Percentiles rank a stretch among this genome's conserved stretches.
Conservation (phyloP, 2,797 vertebrate species). For the Epinephelus coioides region DNA sequence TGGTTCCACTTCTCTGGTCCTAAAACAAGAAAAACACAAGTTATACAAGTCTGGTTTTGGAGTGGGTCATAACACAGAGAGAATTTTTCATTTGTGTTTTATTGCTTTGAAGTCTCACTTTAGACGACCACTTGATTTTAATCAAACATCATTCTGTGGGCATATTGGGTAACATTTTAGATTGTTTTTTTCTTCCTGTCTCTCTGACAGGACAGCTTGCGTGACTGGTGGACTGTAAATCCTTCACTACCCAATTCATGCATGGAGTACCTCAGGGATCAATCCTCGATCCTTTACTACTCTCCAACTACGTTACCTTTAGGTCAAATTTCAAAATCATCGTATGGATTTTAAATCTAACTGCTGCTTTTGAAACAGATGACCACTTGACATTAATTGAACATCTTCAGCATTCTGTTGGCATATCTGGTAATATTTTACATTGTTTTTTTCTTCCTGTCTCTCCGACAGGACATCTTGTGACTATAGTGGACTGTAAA, state of each 20-base stretch:
- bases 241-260: not conserved
- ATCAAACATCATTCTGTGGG: too few relatives aligned
- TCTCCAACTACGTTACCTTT: not conserved
- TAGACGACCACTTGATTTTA: not conserved
- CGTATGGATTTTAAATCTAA: not conserved
- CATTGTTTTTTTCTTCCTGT: not conserved
- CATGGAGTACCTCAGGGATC: conserved; percentile 22
- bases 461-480: not conserved
- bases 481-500: not conserved
- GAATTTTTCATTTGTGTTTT: not conserved
- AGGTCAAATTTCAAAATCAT: conserved; percentile 1
- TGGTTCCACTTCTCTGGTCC: conserved; percentile 86
- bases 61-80: not conserved
- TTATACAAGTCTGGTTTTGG: not conserved
- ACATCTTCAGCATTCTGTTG: too few relatives aligned
- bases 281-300: not conserved
- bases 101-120: not conserved
- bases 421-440: not conserved
- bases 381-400: not conserved
- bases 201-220: not conserved
- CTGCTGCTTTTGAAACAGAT: not conserved
- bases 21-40: conserved; percentile 54
- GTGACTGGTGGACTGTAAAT: not conserved
- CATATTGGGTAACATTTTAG: not conserved
- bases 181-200: not conserved